Conservation (phyloP, 2,113 vertebrate genomes). For the Hemiscyllium ocellatum region DNA sequence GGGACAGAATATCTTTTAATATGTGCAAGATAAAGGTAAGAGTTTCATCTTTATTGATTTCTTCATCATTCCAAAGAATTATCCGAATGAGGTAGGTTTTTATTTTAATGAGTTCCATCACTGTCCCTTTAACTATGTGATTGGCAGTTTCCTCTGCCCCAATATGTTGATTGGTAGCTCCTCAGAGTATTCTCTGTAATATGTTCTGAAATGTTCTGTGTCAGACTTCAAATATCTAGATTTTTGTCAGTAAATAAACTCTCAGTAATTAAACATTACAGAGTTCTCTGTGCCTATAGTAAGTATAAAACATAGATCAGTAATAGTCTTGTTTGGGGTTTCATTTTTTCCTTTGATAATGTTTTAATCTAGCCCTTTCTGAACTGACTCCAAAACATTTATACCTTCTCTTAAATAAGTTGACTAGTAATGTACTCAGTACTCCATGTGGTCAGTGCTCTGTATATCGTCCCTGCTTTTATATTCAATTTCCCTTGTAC, state of each 20-base stretch:
- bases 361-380: background rate
- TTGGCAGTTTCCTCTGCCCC: background rate
- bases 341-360: background rate
- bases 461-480: too few species aligned
- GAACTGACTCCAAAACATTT: too few species aligned
- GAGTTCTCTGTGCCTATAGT: background rate
- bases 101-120: background rate
- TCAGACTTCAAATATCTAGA: background rate
- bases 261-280: background rate
- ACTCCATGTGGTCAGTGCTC: too few species aligned
- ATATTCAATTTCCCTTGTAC: too few species aligned
- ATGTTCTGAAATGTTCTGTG: background rate
- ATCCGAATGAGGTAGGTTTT: background rate
- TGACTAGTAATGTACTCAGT: too few species aligned
- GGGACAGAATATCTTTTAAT: background rate
- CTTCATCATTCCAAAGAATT: background rate
- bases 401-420: too few species aligned
- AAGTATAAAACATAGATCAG: background rate
- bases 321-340: background rate
- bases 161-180: background rate
- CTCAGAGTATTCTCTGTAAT: background rate
- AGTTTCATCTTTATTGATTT: background rate
- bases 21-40: background rate
- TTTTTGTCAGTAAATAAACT: background rate
- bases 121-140: background rate